Conservation (phyloP, 2,888 invertebrate genomes). For the Mythimna vitellina region DNA sequence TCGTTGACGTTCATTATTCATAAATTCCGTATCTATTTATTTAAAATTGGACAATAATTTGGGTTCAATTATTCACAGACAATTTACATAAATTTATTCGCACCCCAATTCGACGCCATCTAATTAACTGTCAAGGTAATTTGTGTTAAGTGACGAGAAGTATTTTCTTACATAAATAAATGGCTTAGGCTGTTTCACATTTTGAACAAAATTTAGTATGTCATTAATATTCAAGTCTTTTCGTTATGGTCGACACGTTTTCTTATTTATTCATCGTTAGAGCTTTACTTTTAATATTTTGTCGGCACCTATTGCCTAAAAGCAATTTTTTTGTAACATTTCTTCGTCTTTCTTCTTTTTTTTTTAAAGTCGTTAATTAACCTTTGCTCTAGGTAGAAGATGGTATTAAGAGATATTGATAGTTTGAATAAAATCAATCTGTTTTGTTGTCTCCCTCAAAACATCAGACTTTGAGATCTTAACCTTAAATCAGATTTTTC, state of each 20-base stretch:
- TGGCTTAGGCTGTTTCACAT: conserved; percentile 41
- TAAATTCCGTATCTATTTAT: conserved; percentile 61
- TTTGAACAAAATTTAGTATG: conserved; percentile 49
- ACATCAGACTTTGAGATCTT: neutral
- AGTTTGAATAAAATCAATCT: neutral
- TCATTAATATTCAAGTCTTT: conserved; percentile 55
- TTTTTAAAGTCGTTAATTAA: neutral
- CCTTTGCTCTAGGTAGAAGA: neutral
- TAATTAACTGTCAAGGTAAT: conserved; percentile 57
- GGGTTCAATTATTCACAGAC: conserved; percentile 63
- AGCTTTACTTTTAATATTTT: conserved; percentile 14
- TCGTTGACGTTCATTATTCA: conserved; percentile 73
- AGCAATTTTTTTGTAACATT: neutral
- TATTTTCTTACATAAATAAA: conserved; percentile 47
- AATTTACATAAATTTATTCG: conserved; percentile 57
- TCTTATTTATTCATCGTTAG: conserved; percentile 39
- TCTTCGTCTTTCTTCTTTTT: neutral
- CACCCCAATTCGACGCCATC: conserved; percentile 41
- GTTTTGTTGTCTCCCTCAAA: neutral
- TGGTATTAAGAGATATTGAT: neutral
- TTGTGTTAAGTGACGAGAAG: conserved; percentile 50
- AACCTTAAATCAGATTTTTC: neutral
- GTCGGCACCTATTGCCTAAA: neutral
- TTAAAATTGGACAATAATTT: conserved; percentile 65
- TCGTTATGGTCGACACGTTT: conserved; percentile 38